Conservation (phyloP, 2,888 invertebrate genomes). For the Hecatera dysodea region DNA sequence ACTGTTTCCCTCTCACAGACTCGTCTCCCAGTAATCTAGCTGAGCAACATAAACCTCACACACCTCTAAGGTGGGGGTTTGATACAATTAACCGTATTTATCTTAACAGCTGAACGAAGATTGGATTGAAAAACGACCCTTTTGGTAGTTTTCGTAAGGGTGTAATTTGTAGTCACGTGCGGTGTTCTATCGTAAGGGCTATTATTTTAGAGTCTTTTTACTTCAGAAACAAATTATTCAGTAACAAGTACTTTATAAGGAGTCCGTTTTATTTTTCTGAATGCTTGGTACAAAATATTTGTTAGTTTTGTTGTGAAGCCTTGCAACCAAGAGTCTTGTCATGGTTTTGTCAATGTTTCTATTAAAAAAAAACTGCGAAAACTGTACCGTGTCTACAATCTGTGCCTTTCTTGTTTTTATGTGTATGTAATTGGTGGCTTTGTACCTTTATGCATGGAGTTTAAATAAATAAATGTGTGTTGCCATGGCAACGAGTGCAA, state of each 20-base stretch:
- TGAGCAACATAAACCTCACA: constrained; percentile 39
- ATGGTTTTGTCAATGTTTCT: neutral
- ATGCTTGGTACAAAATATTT: neutral
- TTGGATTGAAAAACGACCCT: neutral
- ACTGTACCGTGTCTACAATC: neutral
- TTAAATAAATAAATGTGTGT: neutral
- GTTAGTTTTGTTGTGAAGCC: neutral
- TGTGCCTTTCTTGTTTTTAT: neutral
- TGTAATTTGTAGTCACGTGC: neutral
- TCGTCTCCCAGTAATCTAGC: constrained; percentile 24
- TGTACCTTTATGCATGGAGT: neutral
- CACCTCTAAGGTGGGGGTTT: constrained; percentile 14
- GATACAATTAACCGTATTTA: constrained; percentile 42
- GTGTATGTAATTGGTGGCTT: neutral
- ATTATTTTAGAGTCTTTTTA: neutral
- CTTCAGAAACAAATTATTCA: neutral
- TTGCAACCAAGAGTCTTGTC: neutral
- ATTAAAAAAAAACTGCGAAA: neutral
- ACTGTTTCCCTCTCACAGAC: constrained; percentile 18
- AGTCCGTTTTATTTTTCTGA: neutral
- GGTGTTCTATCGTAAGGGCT: neutral
- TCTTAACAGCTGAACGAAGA: constrained; percentile 17
- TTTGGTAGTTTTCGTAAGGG: neutral
- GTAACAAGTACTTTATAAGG: too few relatives aligned
- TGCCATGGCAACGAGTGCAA: too few relatives aligned